Evolutionary conservation across 2,888 invertebrate genomes (phyloP).

Genomic region (Drosophila nr. perissopoda): DNA sequence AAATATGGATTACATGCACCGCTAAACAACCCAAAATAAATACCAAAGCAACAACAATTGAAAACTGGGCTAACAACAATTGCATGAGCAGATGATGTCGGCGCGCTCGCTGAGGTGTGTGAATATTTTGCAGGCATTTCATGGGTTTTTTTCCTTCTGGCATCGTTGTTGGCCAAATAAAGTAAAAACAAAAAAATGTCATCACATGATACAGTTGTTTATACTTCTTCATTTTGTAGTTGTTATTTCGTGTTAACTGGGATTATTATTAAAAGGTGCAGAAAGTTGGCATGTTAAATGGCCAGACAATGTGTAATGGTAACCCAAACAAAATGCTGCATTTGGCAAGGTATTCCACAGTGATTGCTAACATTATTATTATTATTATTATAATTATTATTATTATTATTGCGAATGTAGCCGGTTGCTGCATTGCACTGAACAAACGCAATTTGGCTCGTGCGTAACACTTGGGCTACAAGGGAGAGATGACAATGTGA

Average conservation of each 20-base stretch:
- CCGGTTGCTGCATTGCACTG: conserved; percentile 9
- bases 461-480: conserved; percentile 57
- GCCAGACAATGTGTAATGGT: conserved; percentile 63
- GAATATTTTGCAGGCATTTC: conserved; percentile 73
- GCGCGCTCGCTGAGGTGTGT: conserved; percentile 63
- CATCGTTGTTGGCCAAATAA: conserved; percentile 64
- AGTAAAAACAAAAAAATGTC: conserved; percentile 63
- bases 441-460: conserved; percentile 46
- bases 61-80: conserved; percentile 77
- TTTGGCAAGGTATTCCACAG: conserved; percentile 66
- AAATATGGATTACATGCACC: conserved; percentile 51
- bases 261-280: conserved; percentile 68
- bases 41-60: conserved; percentile 32
- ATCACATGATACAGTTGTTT: conserved; percentile 61
- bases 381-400: conserved; percentile 11
- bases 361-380: conserved; percentile 17
- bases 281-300: conserved; percentile 39
- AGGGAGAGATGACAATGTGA: conserved; percentile 45
- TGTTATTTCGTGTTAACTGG: conserved; percentile 40
- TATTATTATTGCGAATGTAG: conserved; percentile 6
- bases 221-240: conserved; percentile 17
- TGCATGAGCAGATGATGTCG: conserved; percentile 65
- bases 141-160: conserved; percentile 45
- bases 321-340: conserved; percentile 71
- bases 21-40: conserved; percentile 34